phyloP scores from a whole-genome alignment of 2,113 vertebrate genomes.

The Oryzias melastigma region DNA sequence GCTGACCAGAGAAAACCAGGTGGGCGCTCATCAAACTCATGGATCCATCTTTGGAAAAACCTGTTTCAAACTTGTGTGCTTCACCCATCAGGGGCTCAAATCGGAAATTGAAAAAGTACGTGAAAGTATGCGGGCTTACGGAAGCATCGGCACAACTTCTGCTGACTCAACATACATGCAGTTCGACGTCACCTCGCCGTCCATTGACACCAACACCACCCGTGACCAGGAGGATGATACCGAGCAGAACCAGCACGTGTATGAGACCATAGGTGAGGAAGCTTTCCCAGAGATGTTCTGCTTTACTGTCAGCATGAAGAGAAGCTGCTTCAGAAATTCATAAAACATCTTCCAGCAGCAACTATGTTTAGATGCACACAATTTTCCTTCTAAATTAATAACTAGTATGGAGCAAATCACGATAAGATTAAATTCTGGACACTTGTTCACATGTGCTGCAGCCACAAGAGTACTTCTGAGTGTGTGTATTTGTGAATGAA shows the following conservation, averaged over 20 bases:
- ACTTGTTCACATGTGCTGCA: too few relatives aligned
- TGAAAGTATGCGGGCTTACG: neutral
- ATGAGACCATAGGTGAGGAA: conserved; percentile 44
- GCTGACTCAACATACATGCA: neutral
- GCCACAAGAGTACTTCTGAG: too few relatives aligned
- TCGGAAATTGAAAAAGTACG: conserved; percentile 31
- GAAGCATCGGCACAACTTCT: neutral
- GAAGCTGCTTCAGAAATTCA: too few relatives aligned
- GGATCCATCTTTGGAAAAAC: neutral
- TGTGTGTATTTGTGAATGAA: too few relatives aligned
- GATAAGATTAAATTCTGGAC: too few relatives aligned
- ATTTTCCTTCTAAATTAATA: too few relatives aligned
- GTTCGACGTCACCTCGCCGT: neutral
- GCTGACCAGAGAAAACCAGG: conserved; percentile 60
- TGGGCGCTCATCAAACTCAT: conserved; percentile 4
- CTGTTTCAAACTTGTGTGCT: neutral
- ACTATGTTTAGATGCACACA: too few relatives aligned
- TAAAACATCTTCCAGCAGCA: too few relatives aligned
- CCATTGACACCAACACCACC: rapidly evolving
- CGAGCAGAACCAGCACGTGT: conserved; percentile 10
- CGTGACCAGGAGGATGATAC: neutral
- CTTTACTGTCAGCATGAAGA: too few relatives aligned
- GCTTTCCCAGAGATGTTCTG: too few relatives aligned
- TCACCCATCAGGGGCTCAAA: conserved; percentile 48
- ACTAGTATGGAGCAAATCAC: too few relatives aligned